Conservation (phyloP, 2,888 invertebrate species). For the Parnassius apollo region DNA sequence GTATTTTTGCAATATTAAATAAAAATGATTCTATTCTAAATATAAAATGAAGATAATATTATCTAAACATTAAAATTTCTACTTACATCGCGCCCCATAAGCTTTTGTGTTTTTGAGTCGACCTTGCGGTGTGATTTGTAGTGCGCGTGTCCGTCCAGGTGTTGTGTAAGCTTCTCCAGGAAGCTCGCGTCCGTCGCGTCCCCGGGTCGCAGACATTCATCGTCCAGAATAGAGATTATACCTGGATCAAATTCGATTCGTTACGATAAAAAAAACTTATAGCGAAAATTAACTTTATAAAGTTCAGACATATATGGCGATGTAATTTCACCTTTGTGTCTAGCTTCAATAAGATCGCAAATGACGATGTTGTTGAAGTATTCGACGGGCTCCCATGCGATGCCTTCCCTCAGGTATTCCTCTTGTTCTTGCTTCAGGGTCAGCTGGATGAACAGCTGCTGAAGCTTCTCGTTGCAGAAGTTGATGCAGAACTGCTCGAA, state of each 20-base stretch:
- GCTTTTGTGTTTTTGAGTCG: slow-evolving; percentile 89
- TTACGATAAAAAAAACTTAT: no score
- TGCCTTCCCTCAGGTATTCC: slow-evolving; percentile 94
- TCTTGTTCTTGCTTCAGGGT: slow-evolving; percentile 96
- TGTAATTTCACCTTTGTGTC: slow-evolving; percentile 85
- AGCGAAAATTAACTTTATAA: no score
- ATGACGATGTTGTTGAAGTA: slow-evolving; percentile 97
- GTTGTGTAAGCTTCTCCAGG: slow-evolving; percentile 88
- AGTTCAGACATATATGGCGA: no score
- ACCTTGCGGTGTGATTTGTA: slow-evolving; percentile 91
- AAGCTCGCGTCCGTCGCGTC: slow-evolving; percentile 92
- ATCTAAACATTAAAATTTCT: not conserved
- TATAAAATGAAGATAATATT: no score
- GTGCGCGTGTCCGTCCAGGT: slow-evolving; percentile 88
- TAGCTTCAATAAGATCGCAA: slow-evolving; percentile 94
- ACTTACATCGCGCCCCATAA: slow-evolving; percentile 90
- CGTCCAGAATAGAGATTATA: slow-evolving; percentile 92
- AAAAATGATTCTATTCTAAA: no score
- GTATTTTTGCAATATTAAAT: no score
- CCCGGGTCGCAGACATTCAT: slow-evolving; percentile 95
- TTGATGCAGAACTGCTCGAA: slow-evolving; percentile 97
- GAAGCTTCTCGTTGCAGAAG: slow-evolving; percentile 97
- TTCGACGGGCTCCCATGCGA: slow-evolving; percentile 93
- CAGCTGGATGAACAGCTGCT: slow-evolving; percentile 95
- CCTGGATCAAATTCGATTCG: slow-evolving; percentile 63